Conservation (phyloP, 2,888 invertebrate species). For the Tridacna gigas region DNA sequence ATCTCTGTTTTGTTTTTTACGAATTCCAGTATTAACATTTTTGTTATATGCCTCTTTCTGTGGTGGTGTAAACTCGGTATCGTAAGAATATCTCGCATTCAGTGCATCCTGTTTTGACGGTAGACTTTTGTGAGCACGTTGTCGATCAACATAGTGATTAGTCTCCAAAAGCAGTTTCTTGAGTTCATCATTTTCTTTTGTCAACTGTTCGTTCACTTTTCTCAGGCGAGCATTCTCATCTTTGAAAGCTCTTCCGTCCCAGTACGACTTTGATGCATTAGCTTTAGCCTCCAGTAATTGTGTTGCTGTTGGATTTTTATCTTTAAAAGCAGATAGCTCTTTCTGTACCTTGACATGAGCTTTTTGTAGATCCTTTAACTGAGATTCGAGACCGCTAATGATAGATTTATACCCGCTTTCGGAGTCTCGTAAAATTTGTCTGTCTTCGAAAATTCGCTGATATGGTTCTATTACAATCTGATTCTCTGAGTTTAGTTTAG, state of each 20-base stretch:
- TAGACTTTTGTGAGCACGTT: neutral
- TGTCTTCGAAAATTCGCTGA: slow-evolving; percentile 46
- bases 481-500: slow-evolving; percentile 48
- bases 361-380: slow-evolving; percentile 42
- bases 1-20: neutral
- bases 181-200: slow-evolving; percentile 10
- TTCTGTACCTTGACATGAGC: slow-evolving; percentile 13
- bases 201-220: slow-evolving; percentile 9
- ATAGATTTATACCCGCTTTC: slow-evolving; percentile 54
- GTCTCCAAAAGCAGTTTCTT: neutral
- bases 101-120: neutral
- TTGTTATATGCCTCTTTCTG: neutral
- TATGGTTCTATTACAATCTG: slow-evolving; percentile 51
- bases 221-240: slow-evolving; percentile 9
- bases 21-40: neutral
- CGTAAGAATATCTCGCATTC: neutral
- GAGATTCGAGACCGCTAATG: slow-evolving; percentile 46
- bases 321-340: slow-evolving; percentile 1
- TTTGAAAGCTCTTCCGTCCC: slow-evolving; percentile 17
- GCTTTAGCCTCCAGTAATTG: slow-evolving; percentile 13
- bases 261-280: neutral
- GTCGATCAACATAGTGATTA: neutral
- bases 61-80: neutral
- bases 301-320: neutral
- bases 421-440: slow-evolving; percentile 52